Evolutionary conservation across 2,888 invertebrate genomes (phyloP), one percentile per base, ranked within the genome.

Genomic region (Sepioteuthis lessoniana): DNA sequence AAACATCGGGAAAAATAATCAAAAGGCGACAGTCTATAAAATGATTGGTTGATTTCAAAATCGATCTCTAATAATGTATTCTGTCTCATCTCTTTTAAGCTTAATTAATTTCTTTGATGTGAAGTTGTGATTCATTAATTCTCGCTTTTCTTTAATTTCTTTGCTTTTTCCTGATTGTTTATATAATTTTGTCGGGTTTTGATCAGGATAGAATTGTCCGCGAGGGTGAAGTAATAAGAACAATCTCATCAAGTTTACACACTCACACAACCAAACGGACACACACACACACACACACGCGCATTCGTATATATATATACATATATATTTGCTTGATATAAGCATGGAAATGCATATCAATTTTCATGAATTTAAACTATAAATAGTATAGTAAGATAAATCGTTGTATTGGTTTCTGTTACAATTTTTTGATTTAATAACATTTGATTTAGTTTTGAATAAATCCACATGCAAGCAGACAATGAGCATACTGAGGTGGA

Each of bases 81-180:
- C 76, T 16, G n/a, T 76, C 76, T n/a, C 76, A 76, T 76, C 76
- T 76, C 4, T 76, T 76, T 76, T n/a, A 76, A 35, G n/a, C n/a
- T n/a, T 35, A 76, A 76, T 76, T 76, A n/a, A 76, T 76, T n/a
- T 76, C n/a, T 76, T 76, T 76, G 76, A 76, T 76, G 76, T n/a
- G 76, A 76, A n/a, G 76, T 76, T 35, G 13, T 76, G n/a, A 76
- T n/a, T n/a, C 35, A n/a, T 76, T 76, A 76, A 76, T n/a, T n/a
- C n/a, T 16, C 76, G 13, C 16, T 35, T 76, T 76, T 76, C n/a
- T 76, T 1, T 35, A 1, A 0, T n/a, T n/a, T 76, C n/a, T 60
- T 1, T 28, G 7, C 28, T 28, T 47, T 47, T 47, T 47, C 19
- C 7, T 55, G 5, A 21, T 55, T 21, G 21, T 55, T 55, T 55